Conservation (phyloP, 1,140 invertebrate genomes). For the Drosophila rhopaloa region DNA sequence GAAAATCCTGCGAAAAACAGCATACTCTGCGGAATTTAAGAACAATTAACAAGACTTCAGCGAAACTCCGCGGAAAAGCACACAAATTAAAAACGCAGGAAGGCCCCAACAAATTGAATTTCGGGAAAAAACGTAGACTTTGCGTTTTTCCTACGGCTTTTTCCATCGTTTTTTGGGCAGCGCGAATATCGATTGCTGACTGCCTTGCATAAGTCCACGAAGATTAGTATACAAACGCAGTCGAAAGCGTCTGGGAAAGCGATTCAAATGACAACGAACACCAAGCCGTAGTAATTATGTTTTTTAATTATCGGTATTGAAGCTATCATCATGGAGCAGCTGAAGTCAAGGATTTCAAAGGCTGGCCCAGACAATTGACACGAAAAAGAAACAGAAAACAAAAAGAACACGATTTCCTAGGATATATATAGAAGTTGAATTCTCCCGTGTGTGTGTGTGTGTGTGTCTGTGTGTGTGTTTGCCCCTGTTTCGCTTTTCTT, state of each 20-base stretch:
- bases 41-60: constrained; percentile 22
- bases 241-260: not conserved
- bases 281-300: constrained; percentile 57
- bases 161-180: constrained; percentile 59
- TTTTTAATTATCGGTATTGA: constrained; percentile 62
- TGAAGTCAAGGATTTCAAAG: constrained; percentile 26
- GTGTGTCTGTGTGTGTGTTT: constrained; percentile 42
- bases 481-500: constrained; percentile 43
- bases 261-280: constrained; percentile 49
- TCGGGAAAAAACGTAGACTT: constrained; percentile 18
- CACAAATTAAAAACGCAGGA: constrained; percentile 5
- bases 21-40: constrained; percentile 23
- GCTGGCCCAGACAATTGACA: constrained; percentile 55
- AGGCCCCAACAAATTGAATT: constrained; percentile 3
- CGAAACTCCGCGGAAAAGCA: not conserved
- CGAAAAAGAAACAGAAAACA: constrained; percentile 15
- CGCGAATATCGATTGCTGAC: constrained; percentile 80
- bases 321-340: constrained; percentile 23
- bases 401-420: constrained; percentile 16
- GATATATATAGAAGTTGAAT: constrained; percentile 16
- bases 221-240: constrained; percentile 53
- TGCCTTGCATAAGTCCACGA: constrained; percentile 81
- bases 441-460: not conserved
- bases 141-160: constrained; percentile 46
- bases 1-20: constrained; percentile 25